These are phyloP conservation scores for Tachina fera DNA, from an alignment of 2,888 invertebrate genomes.

Conservation along the genomic window DNA sequence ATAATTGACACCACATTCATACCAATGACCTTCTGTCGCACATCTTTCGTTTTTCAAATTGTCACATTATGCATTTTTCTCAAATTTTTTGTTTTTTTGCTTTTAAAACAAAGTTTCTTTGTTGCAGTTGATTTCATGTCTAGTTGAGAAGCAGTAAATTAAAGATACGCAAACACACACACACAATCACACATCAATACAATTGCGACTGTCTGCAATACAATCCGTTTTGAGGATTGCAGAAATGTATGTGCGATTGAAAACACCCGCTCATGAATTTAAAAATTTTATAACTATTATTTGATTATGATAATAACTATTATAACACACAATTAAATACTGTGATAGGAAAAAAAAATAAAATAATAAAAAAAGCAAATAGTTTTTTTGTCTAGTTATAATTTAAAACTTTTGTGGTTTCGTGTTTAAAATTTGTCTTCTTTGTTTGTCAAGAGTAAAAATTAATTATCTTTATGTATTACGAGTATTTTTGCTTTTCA, in stretches of 20 bases:
- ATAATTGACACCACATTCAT: slow-evolving; percentile 63
- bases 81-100: neutral
- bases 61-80: slow-evolving; percentile 59
- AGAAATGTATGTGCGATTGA: slow-evolving; percentile 22
- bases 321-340: slow-evolving; percentile 47
- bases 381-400: neutral
- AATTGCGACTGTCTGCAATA: neutral
- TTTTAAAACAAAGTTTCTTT: slow-evolving; percentile 21
- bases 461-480: slow-evolving; percentile 46
- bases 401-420: slow-evolving; percentile 35
- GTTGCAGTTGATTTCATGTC: slow-evolving; percentile 34
- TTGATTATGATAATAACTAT: slow-evolving; percentile 42
- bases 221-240: slow-evolving; percentile 30
- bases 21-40: slow-evolving; percentile 58
- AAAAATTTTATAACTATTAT: slow-evolving; percentile 26
- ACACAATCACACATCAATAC: neutral
- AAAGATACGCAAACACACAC: slow-evolving; percentile 10
- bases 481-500: slow-evolving; percentile 26
- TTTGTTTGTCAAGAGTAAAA: slow-evolving; percentile 18
- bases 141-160: slow-evolving; percentile 41
- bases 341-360: slow-evolving; percentile 37
- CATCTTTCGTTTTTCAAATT: slow-evolving; percentile 35
- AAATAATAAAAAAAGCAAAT: slow-evolving; percentile 11
- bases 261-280: slow-evolving; percentile 55
- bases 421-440: slow-evolving; percentile 26